Conservation (phyloP, 2,888 invertebrate species). For the Conomelus anceps region DNA sequence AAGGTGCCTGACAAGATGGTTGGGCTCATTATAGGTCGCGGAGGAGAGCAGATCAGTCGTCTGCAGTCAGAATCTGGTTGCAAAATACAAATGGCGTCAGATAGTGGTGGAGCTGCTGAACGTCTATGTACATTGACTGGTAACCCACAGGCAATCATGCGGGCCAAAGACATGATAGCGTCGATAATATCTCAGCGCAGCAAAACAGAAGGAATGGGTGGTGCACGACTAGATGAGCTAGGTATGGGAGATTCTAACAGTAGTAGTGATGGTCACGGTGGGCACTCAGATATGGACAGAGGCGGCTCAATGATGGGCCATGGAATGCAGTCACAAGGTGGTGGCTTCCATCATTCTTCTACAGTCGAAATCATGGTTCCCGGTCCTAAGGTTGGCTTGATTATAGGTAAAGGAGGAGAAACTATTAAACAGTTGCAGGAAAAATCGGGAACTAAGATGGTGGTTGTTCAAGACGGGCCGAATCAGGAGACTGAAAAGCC, state of each 20-base stretch:
- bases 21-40: conserved; percentile 89
- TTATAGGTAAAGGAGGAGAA: conserved; percentile 98
- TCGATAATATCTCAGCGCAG: conserved; percentile 57
- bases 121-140: conserved; percentile 86
- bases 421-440: conserved; percentile 94
- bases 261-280: conserved; percentile 40
- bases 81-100: conserved; percentile 95
- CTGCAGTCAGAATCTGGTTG: conserved; percentile 92
- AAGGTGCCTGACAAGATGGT: conserved; percentile 93
- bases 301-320: not conserved
- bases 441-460: conserved; percentile 97
- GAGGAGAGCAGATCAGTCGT: conserved; percentile 91
- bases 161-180: conserved; percentile 71
- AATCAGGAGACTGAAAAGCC: conserved; percentile 87
- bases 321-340: not conserved
- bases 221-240: conserved; percentile 39
- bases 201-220: conserved; percentile 47
- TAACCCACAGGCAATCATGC: conserved; percentile 72
- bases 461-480: conserved; percentile 97
- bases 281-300: not conserved
- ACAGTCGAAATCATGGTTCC: conserved; percentile 85
- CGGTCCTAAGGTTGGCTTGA: conserved; percentile 93
- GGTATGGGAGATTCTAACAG: conserved; percentile 42
- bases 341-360: not conserved
- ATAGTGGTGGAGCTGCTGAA: conserved; percentile 67